phyloP scores from a whole-genome alignment of 2,888 invertebrate species.

The Seira sanloemensis region DNA sequence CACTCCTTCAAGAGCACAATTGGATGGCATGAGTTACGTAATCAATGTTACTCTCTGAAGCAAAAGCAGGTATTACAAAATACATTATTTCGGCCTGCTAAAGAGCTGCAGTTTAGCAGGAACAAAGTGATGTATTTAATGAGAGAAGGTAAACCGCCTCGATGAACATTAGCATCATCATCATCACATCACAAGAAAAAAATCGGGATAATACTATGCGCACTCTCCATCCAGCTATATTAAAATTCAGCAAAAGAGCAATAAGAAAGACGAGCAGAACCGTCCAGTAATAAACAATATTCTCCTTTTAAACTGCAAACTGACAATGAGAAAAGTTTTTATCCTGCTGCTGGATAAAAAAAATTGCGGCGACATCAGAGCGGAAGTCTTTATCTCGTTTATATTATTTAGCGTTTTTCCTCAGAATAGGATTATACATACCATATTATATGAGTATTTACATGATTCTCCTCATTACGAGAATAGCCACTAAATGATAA shows the following conservation, averaged over 20 bases:
- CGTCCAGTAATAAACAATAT: no score
- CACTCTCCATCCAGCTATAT: slow-evolving; percentile 20
- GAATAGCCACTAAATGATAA: slow-evolving; percentile 50
- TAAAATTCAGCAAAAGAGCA: slow-evolving; percentile 56
- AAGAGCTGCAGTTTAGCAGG: neutral
- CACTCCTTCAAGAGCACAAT: no score
- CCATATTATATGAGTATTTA: no score
- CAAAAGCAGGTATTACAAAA: neutral
- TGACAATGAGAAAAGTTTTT: no score
- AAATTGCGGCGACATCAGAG: slow-evolving; percentile 39
- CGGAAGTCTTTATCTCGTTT: slow-evolving; percentile 51
- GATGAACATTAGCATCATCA: neutral
- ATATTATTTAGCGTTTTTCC: neutral
- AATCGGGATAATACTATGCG: neutral
- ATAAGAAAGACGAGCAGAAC: no score
- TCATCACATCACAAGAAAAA: slow-evolving; percentile 18
- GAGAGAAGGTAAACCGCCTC: slow-evolving; percentile 28
- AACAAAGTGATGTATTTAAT: slow-evolving; percentile 34
- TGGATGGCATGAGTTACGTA: no score
- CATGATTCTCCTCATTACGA: slow-evolving; percentile 49
- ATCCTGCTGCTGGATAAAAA: slow-evolving; percentile 45
- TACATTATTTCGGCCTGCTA: slow-evolving; percentile 8
- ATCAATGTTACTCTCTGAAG: neutral
- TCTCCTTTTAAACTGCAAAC: no score
- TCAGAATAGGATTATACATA: no score